Base-by-base conservation (phyloP, 1,140 invertebrate genomes). In the Delia radicum region DNA sequence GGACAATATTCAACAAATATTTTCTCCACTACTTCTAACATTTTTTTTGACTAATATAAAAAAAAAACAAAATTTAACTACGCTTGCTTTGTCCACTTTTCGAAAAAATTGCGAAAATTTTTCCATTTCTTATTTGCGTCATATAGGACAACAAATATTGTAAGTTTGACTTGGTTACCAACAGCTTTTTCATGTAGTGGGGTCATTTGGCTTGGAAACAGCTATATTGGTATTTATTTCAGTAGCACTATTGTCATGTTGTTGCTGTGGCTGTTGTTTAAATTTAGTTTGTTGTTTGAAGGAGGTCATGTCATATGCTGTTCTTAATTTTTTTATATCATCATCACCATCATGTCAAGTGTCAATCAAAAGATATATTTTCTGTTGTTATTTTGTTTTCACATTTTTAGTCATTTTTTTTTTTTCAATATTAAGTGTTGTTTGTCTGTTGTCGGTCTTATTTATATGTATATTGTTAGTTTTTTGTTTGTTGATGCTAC, bases 321-420 rank as follows among this genome's bases (percentile, higher is more conserved):
- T 13, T 67, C n/a, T 29, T 27, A 26, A 65, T 29, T 2, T 67
- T 46, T 46, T 26, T 69, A 33, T 29, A 46, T 73, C 71, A 27
- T 48, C 71, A 46, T 18, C 71, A 73, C 26, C 71, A 73, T 55
- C 37, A 73, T 73, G 37, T 73, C 71, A 73, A 69, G 65, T 69
- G 65, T 69, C 65, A 69, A 69, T 69, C 65, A 69, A 21, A 18
- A 18, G 65, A 69, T 69, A 33, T 69, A 1, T 26, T 33, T 33
- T 31, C 3, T 69, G 65, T 67, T 67, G 4, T n/a, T 15, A 65
- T 21, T 29, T 29, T 67, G 27, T 29, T 31, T 12, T 8, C 8
- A 29, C 8, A 26, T 28, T 29, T 65, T 37, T 27, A 27, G 26
- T n/a, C 12, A 33, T 69, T 21, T 69, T 69, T 33, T 24, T 69